These are phyloP conservation scores for Norana najaformis DNA, from an alignment of 2,888 invertebrate species.

Conservation along the genomic window DNA sequence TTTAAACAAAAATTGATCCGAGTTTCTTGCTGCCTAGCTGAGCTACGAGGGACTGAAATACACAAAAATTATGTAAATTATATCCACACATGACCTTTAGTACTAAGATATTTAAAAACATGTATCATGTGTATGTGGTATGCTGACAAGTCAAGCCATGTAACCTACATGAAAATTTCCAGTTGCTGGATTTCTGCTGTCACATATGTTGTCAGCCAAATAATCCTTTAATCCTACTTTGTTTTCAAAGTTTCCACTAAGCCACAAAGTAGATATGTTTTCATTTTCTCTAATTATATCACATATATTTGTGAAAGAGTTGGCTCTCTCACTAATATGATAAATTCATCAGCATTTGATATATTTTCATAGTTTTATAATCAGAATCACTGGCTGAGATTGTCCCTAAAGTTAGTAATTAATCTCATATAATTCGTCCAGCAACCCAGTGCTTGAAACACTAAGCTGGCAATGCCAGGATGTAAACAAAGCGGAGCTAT, in stretches of 20 bases:
- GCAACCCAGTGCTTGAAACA: no score
- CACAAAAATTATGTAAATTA: not conserved
- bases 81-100: not conserved
- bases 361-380: no score
- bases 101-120: not conserved
- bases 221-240: not conserved
- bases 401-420: no score
- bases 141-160: not conserved
- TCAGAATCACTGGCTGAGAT: no score
- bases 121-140: not conserved
- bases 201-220: not conserved
- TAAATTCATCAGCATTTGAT: no score
- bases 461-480: no score
- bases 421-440: no score
- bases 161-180: not conserved
- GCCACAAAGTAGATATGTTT: not conserved
- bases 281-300: not conserved
- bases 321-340: no score
- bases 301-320: no score
- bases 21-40: conserved; percentile 76
- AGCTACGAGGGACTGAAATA: conserved; percentile 55
- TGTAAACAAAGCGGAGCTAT: no score
- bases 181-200: not conserved
- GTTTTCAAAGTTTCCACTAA: not conserved
- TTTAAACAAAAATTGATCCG: conserved; percentile 86